Evolutionary conservation across 2,113 vertebrate genomes (phyloP).

Genomic region (Apus apus): DNA sequence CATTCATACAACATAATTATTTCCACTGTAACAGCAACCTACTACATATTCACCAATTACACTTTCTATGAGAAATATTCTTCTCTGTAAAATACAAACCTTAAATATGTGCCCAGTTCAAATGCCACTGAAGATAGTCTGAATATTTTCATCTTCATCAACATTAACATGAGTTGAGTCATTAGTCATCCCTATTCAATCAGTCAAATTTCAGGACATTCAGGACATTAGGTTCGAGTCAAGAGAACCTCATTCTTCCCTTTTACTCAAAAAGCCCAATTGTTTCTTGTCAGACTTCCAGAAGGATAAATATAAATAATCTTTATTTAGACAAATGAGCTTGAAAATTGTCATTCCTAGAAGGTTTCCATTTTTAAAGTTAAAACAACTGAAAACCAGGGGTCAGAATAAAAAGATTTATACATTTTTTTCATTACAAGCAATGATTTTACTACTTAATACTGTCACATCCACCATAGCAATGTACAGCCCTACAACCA

Average conservation of each 20-base stretch:
- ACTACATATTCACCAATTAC: neutral
- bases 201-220: neutral
- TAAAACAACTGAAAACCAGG: neutral
- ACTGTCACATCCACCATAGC: neutral
- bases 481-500: neutral
- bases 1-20: neutral
- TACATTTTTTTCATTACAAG: neutral
- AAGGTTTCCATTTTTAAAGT: constrained; percentile 1
- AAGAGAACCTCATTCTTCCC: constrained; percentile 44
- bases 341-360: neutral
- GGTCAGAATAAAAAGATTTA: neutral
- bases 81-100: constrained; percentile 40
- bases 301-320: constrained; percentile 23
- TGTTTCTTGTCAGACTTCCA: constrained; percentile 34
- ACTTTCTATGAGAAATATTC: neutral
- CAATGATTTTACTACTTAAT: neutral
- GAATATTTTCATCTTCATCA: constrained; percentile 48
- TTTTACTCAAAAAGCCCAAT: constrained; percentile 36
- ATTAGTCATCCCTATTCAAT: constrained; percentile 32
- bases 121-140: constrained; percentile 4
- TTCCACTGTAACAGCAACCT: neutral
- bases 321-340: neutral
- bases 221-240: neutral
- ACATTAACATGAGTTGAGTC: constrained; percentile 7
- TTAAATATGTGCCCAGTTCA: constrained; percentile 27